Base-by-base conservation (phyloP, 2,113 vertebrate species). In the Ranitomeya imitator region DNA sequence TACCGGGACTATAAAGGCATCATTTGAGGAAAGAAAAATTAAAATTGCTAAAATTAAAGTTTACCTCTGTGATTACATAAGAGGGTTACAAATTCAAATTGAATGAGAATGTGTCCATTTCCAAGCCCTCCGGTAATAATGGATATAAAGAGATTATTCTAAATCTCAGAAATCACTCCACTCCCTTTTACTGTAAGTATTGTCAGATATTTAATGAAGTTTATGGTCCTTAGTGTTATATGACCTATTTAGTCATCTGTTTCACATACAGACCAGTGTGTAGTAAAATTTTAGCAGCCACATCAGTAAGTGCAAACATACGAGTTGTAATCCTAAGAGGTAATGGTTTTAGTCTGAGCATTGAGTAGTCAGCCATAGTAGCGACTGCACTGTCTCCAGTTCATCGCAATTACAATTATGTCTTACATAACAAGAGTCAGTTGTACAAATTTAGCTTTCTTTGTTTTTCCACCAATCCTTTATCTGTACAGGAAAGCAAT, bases 301-400 rank as follows among this genome's bases (percentile, higher is more conserved):
- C 79, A 88, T 88, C 57, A 74, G 37, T 52, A 67, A 69, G n/a
- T 73, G 31, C 63, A 73, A 65, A n/a, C 51, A 69, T 77, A 55
- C n/a, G n/a, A n/a, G n/a, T 86, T 55, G 63, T 87, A 74, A 19
- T 79, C 76, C 85, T 87, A 60, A 90, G 91, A 86, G 87, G 90
- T 90, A 92, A 92, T 91, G 90, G 85, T 59, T 87, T 63, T 63
- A 81, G 83, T 21, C 57, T 90, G 71, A 54, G 55, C 76, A 78
- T 12, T 55, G 55, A 54, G 18, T 54, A 54, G 54, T 5, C 8
- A 6, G 16, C 37, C 3, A 45, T 31, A 18, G 9, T 67, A 67
- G 65, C n/a, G n/a, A 67, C 21, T 23, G 61, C 4, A 18, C 12
- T 57, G 55, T 57, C 12, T 13, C 55, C 55, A 57, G 12, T 9